Evolutionary conservation across 2,888 invertebrate species (phyloP), one percentile per base, ranked within the genome.

Genomic region (Papilio elwesi): DNA sequence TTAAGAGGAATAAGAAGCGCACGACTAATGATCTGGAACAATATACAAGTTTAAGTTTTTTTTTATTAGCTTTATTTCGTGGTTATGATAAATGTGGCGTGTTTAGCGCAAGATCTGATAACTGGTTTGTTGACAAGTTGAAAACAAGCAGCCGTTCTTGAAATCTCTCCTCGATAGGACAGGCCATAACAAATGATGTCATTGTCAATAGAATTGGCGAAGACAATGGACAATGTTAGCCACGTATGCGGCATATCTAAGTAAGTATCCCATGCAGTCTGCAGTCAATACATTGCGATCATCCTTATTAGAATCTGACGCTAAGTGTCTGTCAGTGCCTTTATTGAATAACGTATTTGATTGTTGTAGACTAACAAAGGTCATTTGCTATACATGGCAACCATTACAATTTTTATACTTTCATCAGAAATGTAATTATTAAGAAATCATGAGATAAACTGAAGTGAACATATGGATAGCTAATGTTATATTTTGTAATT

Each of bases 151-250:
- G 69, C 36, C 16, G 73, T 62, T 73, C 71, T 76, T 77, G 73
- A 75, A 73, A 73, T 66, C 48, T 70, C 73, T 75, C 77, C 76
- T 78, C 76, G 75, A 66, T 57, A 67, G 72, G 70, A 63, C 71
- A 68, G 52, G 9, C 64, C 77, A 80, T 78, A 83, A 74, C 75
- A 74, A 81, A 81, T 75, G 73, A 78, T 82, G 78, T 80, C 81
- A 81, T 83, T 80, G 79, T 78, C 76, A 77, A 78, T 73, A 79
- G 77, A 77, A 80, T 81, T 77, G 75, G 75, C 75, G 64, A 77
- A 80, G 71, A 86, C 83, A 85, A 85, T 82, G 79, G 78, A 78
- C 80, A 78, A 80, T 82, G 78, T 79, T 76, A 70, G 74, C 81
- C 80, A 77, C 84, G 81, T 82, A 75, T 72, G 79, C 78, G 16